phyloP scores from a whole-genome alignment of 1,140 invertebrate species.

The Bombus sylvicola region DNA sequence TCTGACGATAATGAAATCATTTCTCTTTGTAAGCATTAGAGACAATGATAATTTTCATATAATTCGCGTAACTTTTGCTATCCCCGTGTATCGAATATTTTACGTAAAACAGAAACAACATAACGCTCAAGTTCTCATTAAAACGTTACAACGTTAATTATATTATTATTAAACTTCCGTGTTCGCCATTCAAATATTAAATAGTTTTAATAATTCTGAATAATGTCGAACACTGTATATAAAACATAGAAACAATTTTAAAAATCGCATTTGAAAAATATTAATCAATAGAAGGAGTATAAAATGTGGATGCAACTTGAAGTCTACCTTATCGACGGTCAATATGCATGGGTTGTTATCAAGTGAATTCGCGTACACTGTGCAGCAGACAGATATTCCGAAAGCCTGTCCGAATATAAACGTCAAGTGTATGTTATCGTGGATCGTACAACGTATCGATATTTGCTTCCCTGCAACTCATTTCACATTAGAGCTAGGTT shows the following conservation, averaged over 20 bases:
- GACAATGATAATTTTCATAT: constrained; percentile 17
- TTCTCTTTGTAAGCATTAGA: constrained; percentile 6
- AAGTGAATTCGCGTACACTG: neutral
- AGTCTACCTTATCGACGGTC: constrained; percentile 31
- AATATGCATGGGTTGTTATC: neutral
- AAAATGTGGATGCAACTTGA: neutral
- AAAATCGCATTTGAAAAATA: neutral
- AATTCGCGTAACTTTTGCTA: neutral
- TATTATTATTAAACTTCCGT: neutral
- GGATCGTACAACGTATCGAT: constrained; percentile 8
- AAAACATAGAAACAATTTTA: neutral
- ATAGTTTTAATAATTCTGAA: neutral
- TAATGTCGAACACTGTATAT: too few species aligned
- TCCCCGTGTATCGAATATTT: neutral
- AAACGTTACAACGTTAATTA: neutral
- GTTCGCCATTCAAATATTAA: neutral
- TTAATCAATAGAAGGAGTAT: neutral
- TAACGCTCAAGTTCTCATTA: neutral
- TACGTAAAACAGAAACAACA: neutral
- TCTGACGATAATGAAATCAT: constrained; percentile 41
- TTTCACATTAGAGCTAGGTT: constrained; percentile 24
- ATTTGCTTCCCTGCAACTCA: constrained; percentile 18
- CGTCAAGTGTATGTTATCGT: constrained; percentile 3
- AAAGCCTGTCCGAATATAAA: constrained; percentile 1
- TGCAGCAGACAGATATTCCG: neutral